phyloP scores from a whole-genome alignment of 2,113 vertebrate species.

The Pomatorhinus ruficollis region DNA sequence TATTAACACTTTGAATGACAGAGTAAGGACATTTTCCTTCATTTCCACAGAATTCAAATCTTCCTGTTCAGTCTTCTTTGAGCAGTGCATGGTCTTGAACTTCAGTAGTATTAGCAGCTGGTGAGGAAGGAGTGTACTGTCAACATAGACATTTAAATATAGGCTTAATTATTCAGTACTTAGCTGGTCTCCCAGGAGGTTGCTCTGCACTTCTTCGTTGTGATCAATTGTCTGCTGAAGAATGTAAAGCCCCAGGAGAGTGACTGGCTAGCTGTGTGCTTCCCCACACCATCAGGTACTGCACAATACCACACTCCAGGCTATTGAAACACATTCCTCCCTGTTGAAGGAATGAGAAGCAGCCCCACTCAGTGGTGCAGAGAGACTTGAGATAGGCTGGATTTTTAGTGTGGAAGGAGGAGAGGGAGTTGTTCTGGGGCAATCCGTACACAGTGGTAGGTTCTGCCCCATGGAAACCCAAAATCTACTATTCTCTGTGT shows the following conservation, averaged over 20 bases:
- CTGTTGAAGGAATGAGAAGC: background rate
- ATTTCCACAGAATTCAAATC: background rate
- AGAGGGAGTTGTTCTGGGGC: background rate
- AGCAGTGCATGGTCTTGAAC: background rate
- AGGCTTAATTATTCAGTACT: background rate
- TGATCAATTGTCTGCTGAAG: background rate
- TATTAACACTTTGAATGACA: background rate
- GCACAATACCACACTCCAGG: background rate
- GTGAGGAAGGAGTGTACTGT: background rate
- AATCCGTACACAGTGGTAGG: rapidly evolving
- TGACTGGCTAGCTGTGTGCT: background rate
- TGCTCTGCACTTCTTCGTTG: background rate
- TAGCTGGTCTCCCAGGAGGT: background rate
- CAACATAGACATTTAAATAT: rapidly evolving
- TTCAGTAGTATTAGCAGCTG: background rate
- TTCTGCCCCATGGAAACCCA: background rate
- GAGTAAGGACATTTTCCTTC: background rate
- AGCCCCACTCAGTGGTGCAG: background rate
- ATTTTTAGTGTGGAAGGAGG: rapidly evolving
- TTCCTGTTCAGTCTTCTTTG: background rate
- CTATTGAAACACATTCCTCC: background rate
- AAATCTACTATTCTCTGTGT: background rate
- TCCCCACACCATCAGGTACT: rapidly evolving
- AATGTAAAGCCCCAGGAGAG: rapidly evolving
- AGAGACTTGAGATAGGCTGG: background rate